Conservation (phyloP, 1,140 invertebrate species). For the Lordiphosa stackelbergi region DNA sequence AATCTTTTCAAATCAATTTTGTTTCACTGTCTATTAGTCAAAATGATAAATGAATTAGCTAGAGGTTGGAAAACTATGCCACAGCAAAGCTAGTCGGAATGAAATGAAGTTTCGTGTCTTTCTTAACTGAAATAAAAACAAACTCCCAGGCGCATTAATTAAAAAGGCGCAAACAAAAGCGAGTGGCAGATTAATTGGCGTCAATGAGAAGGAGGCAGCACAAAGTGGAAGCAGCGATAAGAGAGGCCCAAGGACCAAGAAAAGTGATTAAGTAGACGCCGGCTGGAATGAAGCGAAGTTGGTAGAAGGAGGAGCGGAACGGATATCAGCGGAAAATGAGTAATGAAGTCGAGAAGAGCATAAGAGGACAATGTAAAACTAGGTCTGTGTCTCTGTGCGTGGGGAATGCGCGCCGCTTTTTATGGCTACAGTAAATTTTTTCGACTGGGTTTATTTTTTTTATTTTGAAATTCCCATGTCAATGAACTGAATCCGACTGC, state of each 20-base stretch:
- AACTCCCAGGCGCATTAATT: slow-evolving; percentile 70
- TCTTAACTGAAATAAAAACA: slow-evolving; percentile 26
- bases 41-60: slow-evolving; percentile 11
- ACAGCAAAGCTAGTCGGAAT: not conserved
- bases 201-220: slow-evolving; percentile 52
- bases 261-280: slow-evolving; percentile 61
- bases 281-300: slow-evolving; percentile 14
- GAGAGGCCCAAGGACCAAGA: slow-evolving; percentile 21
- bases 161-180: slow-evolving; percentile 70
- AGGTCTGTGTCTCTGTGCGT: slow-evolving; percentile 29
- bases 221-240: slow-evolving; percentile 27
- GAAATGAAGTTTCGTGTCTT: no score
- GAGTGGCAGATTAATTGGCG: slow-evolving; percentile 72
- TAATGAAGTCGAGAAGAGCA: slow-evolving; percentile 66
- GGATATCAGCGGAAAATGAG: slow-evolving; percentile 73
- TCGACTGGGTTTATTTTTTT: not conserved
- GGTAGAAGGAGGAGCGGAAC: not conserved
- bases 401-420: slow-evolving; percentile 15
- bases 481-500: slow-evolving; percentile 52
- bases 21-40: no score
- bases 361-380: slow-evolving; percentile 61
- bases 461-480: slow-evolving; percentile 44
- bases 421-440: slow-evolving; percentile 15
- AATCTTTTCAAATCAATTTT: no score
- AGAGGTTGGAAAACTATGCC: slow-evolving; percentile 6